These are phyloP conservation scores for Aradophagus sp. DNA, from an alignment of 1,140 invertebrate species.

Conservation along the genomic window DNA sequence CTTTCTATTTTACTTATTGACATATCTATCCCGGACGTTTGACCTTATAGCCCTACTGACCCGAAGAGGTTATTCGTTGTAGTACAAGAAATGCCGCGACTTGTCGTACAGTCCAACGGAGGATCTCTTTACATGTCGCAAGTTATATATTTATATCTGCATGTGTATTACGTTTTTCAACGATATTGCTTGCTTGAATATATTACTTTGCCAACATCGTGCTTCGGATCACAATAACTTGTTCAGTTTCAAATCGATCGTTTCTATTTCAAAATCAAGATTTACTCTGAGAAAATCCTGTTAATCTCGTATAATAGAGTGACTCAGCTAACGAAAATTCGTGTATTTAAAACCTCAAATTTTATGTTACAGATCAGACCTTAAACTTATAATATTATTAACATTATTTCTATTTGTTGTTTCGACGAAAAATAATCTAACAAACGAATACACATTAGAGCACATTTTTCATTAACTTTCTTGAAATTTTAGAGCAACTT, in stretches of 20 bases:
- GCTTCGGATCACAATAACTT: constrained; percentile 37
- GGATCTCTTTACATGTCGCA: constrained; percentile 57
- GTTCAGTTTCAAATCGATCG: constrained; percentile 36
- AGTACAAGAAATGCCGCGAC: constrained; percentile 40
- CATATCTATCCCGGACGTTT: constrained; percentile 43
- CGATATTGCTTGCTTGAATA: constrained; percentile 28
- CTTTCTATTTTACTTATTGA: constrained; percentile 67
- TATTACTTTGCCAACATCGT: constrained; percentile 36
- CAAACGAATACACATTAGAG: no score
- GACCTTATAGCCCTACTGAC: constrained; percentile 35
- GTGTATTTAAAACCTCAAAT: no score
- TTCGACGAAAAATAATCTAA: no score
- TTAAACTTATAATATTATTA: no score
- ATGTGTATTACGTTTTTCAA: constrained; percentile 46
- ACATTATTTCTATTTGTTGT: no score
- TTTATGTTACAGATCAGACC: no score
- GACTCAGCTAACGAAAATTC: no score
- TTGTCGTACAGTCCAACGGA: constrained; percentile 42
- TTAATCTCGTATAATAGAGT: no score
- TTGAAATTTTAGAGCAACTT: no score
- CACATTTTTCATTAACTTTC: no score
- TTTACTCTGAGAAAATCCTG: constrained; percentile 7
- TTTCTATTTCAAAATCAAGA: constrained; percentile 21
- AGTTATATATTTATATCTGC: constrained; percentile 51
- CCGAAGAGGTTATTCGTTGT: constrained; percentile 41